These are phyloP conservation scores for Hydrocynus forskahlii DNA, from an alignment of 2,797 vertebrate species.

Conservation along the genomic window DNA sequence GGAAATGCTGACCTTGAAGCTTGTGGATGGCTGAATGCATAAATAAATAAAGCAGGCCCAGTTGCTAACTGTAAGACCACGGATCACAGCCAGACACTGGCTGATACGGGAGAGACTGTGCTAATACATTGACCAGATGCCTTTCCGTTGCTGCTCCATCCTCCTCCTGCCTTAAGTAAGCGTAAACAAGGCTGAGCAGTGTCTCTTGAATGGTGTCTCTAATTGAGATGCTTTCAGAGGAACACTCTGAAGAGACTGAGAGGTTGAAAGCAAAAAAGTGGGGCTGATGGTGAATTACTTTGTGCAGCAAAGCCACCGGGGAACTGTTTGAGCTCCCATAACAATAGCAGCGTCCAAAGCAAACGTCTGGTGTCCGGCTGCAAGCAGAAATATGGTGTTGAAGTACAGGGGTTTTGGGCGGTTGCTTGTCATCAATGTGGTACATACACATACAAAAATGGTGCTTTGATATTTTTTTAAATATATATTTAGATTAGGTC, in stretches of 20 bases:
- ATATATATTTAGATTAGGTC: too few species aligned
- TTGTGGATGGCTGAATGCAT: slow-evolving; percentile 50
- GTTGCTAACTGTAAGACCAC: slow-evolving; percentile 5
- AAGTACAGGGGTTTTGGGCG: slow-evolving; percentile 32
- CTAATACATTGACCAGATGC: slow-evolving; percentile 47
- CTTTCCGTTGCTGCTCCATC: slow-evolving; percentile 50
- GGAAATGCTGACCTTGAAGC: slow-evolving; percentile 28
- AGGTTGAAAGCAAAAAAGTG: slow-evolving; percentile 64
- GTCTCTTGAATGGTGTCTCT: slow-evolving; percentile 58
- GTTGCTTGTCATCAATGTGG: slow-evolving; percentile 50
- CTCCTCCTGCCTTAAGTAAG: slow-evolving; percentile 62
- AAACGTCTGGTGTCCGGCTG: slow-evolving; percentile 74
- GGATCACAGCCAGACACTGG: slow-evolving; percentile 29
- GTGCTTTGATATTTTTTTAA: too few species aligned
- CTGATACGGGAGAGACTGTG: slow-evolving; percentile 39
- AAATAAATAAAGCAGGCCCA: slow-evolving; percentile 48
- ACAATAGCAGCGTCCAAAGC: slow-evolving; percentile 79
- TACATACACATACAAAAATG: too few species aligned
- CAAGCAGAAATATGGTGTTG: slow-evolving; percentile 64
- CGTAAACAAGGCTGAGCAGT: slow-evolving; percentile 58
- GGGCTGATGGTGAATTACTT: slow-evolving; percentile 64
- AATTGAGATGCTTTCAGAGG: slow-evolving; percentile 69
- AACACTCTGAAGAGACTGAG: slow-evolving; percentile 37
- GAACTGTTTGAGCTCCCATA: slow-evolving; percentile 71
- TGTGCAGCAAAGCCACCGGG: slow-evolving; percentile 62